phyloP scores from a whole-genome alignment of 92 coral and sea anemone genomes.

The Isaurus tuberculatus region DNA sequence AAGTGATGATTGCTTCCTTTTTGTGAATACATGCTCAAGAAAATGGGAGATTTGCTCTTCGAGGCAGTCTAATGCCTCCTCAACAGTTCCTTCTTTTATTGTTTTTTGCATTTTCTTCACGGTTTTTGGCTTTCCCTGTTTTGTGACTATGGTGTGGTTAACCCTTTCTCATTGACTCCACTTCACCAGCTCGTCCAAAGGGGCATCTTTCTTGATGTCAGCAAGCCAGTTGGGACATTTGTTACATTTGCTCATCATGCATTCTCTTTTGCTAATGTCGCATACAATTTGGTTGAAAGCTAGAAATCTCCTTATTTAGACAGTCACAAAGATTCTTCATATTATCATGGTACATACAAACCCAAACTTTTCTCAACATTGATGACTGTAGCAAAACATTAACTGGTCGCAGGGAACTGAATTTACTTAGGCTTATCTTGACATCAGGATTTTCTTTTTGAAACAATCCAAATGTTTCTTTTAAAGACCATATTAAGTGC shows the following conservation, averaged over 20 bases:
- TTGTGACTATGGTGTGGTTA: slow-evolving; percentile 21
- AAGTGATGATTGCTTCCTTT: slow-evolving; percentile 52
- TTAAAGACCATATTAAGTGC: slow-evolving; percentile 27
- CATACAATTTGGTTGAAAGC: slow-evolving; percentile 62
- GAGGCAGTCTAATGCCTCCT: slow-evolving; percentile 41
- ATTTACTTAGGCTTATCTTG: slow-evolving; percentile 55
- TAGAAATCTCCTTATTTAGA: slow-evolving; percentile 48
- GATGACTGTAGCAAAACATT: slow-evolving; percentile 62
- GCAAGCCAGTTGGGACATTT: slow-evolving; percentile 67
- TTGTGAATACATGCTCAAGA: slow-evolving; percentile 55
- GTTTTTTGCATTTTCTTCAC: slow-evolving; percentile 56
- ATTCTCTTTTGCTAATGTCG: slow-evolving; percentile 34
- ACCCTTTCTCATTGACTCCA: slow-evolving; percentile 45
- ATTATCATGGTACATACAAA: slow-evolving; percentile 69
- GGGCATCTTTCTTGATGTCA: slow-evolving; percentile 32
- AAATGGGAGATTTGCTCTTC: slow-evolving; percentile 52
- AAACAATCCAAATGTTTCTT: slow-evolving; percentile 61
- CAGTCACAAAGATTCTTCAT: slow-evolving; percentile 60
- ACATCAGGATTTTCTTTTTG: slow-evolving; percentile 51
- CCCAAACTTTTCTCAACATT: slow-evolving; percentile 52
- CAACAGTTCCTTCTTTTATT: slow-evolving; percentile 56
- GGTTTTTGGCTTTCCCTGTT: slow-evolving; percentile 31
- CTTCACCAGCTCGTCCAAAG: slow-evolving; percentile 27
- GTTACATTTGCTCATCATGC: slow-evolving; percentile 65
- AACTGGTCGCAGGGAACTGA: slow-evolving; percentile 58